Percentiles rank a stretch among this genome's conserved stretches.
phyloP scores from a whole-genome alignment of 2,113 vertebrate species.

The Choloepus hoffmanni region DNA sequence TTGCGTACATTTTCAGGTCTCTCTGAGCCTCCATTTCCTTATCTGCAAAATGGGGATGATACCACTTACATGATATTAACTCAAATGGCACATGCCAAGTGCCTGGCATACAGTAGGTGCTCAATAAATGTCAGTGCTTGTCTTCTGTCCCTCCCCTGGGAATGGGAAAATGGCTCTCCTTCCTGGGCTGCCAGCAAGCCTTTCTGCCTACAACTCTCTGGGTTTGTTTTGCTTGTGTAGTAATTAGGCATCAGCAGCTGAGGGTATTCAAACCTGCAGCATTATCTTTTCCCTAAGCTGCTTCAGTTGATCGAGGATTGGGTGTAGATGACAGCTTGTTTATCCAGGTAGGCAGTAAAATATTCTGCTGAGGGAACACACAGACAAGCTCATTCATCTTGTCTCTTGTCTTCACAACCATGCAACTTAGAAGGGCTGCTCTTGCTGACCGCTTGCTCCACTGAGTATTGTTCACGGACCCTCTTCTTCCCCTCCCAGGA shows the following conservation, averaged over 20 bases:
- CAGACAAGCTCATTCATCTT: slow-evolving; percentile 74
- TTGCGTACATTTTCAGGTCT: neutral
- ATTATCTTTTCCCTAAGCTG: slow-evolving; percentile 76
- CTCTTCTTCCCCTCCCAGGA: neutral
- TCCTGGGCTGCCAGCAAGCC: slow-evolving; percentile 38
- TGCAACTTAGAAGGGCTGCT: neutral
- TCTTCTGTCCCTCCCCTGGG: neutral
- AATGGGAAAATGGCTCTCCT: neutral
- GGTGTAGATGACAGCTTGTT: slow-evolving; percentile 81
- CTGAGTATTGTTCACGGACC: neutral
- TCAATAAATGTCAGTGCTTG: neutral
- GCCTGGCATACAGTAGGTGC: slow-evolving; percentile 26
- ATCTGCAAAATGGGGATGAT: neutral
- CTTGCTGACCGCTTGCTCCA: neutral
- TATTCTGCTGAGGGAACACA: slow-evolving; percentile 60
- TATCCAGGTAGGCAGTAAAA: slow-evolving; percentile 74
- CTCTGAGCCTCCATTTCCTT: slow-evolving; percentile 37
- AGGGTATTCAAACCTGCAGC: slow-evolving; percentile 67
- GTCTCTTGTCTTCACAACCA: slow-evolving; percentile 44
- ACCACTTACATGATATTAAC: neutral
- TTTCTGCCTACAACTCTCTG: slow-evolving; percentile 77
- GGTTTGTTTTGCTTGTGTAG: slow-evolving; percentile 82
- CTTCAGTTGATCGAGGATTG: slow-evolving; percentile 79
- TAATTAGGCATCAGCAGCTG: slow-evolving; percentile 83
- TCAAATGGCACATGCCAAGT: neutral